phyloP scores from a whole-genome alignment of 2,113 vertebrate species.

The Zapornia atra region DNA sequence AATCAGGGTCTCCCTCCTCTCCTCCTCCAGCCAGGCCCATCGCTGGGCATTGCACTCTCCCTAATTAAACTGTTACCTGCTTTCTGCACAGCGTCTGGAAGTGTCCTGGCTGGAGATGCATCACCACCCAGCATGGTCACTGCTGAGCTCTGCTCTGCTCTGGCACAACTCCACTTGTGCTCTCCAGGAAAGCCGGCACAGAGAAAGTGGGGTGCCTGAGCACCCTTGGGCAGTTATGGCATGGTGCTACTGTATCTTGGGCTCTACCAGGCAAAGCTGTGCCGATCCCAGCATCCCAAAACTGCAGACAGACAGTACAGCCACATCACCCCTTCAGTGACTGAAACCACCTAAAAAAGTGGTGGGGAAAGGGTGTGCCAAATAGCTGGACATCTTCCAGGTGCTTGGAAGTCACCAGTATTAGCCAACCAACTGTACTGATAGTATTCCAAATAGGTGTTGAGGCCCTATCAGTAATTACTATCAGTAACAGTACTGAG shows the following conservation, averaged over 20 bases:
- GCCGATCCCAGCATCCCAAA: background rate
- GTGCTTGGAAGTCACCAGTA: background rate
- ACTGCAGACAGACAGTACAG: background rate
- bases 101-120: background rate
- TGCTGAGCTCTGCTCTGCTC: background rate
- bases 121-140: background rate
- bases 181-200: background rate
- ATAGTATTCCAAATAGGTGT: background rate
- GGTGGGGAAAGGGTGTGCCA: background rate
- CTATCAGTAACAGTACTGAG: no score
- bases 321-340: background rate
- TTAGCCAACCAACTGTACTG: rapidly evolving
- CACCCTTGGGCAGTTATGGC: rapidly evolving
- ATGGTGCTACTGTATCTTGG: rapidly evolving
- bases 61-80: background rate
- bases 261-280: background rate
- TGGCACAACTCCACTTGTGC: rapidly evolving
- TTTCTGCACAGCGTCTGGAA: background rate
- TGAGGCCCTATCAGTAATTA: no score
- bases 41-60: background rate
- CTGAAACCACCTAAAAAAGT: background rate
- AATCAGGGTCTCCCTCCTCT: background rate
- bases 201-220: background rate
- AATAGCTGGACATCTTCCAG: background rate
- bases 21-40: background rate